Evolutionary conservation across 2,888 invertebrate genomes (phyloP), one percentile per base, ranked within the genome.

Genomic region (Lypha dubia): DNA sequence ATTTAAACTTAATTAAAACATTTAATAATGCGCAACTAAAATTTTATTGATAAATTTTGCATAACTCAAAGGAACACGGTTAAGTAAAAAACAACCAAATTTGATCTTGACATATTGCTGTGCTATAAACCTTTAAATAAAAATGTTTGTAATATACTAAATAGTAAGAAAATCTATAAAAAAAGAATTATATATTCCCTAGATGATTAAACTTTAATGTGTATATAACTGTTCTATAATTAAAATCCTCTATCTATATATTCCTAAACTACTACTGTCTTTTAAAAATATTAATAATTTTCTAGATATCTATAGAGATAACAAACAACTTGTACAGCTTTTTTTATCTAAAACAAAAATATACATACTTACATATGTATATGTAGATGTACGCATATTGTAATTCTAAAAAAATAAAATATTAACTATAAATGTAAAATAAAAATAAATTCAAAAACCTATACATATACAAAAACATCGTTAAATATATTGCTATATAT

Each of bases 401-500:
- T 84, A 84, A 74, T 77, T 81, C 73, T 81, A 81, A 67, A 84
- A 63, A 73, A 11, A 11, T 65, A 51, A 70, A 22, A n/a, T 49
- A 77, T 49, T 56, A 74, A 77, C n/a, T n/a, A 41, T 81, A 60
- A 79, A 81, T 81, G 81, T 84, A 84, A 84, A 73, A 74, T 79
- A 79, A 84, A 81, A 73, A 79, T 63, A 83, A 28, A 79, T 62
- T 79, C 15, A 81, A 65, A 73, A 22, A 41, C 38, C 63, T 22
- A 63, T n/a, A 76, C n/a, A 68, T 51, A 65, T 53, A 74, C 28
- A 68, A 62, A 81, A 81, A 74, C 77, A 70, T 81, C 84, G 84
- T 84, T 84, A 84, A 76, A 81, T 79, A 81, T 82, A 84, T 81
- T 81, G 73, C 84, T 84, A 81, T 67, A 65, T 56, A 84, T 62